Evolutionary conservation across 1,140 invertebrate species (phyloP).

Genomic region (Drosophila sturtevanti): DNA sequence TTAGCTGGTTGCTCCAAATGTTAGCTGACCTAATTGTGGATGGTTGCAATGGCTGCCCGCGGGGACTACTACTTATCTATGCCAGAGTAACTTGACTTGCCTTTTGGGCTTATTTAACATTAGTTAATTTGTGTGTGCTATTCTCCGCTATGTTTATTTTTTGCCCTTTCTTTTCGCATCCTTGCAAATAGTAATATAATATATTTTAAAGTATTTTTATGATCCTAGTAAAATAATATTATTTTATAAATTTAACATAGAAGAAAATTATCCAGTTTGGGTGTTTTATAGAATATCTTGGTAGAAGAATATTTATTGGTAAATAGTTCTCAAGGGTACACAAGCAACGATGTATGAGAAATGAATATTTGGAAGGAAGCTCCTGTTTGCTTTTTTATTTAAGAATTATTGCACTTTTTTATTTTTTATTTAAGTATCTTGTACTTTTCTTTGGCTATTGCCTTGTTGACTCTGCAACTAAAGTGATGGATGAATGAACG

Average conservation of each 20-base stretch:
- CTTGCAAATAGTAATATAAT: background rate
- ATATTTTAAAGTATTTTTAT: too few species aligned
- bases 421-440: constrained; percentile 38
- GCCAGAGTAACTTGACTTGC: constrained; percentile 44
- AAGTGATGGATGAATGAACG: constrained; percentile 47
- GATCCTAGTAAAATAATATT: background rate
- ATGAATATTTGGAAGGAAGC: too few species aligned
- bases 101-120: constrained; percentile 68
- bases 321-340: too few species aligned
- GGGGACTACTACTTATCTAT: constrained; percentile 24
- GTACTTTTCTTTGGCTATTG: constrained; percentile 13
- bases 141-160: constrained; percentile 5
- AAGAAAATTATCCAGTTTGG: too few species aligned
- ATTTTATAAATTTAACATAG: too few species aligned
- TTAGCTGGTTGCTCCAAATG: constrained; percentile 62
- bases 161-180: background rate
- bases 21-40: constrained; percentile 72
- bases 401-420: background rate
- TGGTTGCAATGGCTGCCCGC: constrained; percentile 21
- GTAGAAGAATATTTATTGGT: too few species aligned
- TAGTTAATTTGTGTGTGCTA: constrained; percentile 73
- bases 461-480: constrained; percentile 44
- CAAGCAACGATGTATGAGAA: too few species aligned
- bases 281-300: too few species aligned
- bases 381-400: too few species aligned